Percentiles rank a stretch among this genome's conserved stretches.
These are phyloP conservation scores for Hanleya hanleyi DNA, from an alignment of 2,888 invertebrate species.

Conservation along the genomic window DNA sequence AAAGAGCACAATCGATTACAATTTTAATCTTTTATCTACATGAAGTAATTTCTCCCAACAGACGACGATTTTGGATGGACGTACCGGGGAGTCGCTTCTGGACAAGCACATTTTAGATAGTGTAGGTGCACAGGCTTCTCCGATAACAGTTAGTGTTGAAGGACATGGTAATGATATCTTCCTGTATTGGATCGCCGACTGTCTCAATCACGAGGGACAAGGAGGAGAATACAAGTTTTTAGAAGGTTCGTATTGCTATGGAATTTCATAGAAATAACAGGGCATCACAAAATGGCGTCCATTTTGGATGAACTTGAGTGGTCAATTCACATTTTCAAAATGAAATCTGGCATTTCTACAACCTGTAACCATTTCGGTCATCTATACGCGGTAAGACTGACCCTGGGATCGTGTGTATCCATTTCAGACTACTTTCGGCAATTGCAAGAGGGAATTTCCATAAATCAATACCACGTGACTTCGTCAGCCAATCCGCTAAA, in stretches of 20 bases:
- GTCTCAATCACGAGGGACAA: constrained; percentile 75
- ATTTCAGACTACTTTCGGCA: too few species aligned
- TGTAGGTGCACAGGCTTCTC: constrained; percentile 76
- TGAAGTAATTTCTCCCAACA: too few species aligned
- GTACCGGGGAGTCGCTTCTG: constrained; percentile 78
- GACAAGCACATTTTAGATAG: constrained; percentile 78
- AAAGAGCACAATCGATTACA: too few species aligned
- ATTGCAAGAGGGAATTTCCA: too few species aligned
- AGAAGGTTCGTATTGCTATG: constrained; percentile 68
- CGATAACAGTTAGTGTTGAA: constrained; percentile 67
- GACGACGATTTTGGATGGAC: constrained; percentile 79
- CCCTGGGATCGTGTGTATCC: too few species aligned
- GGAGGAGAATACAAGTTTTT: constrained; percentile 72
- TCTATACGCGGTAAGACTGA: too few species aligned
- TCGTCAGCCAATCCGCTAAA: too few species aligned
- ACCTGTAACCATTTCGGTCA: too few species aligned
- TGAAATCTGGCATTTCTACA: too few species aligned
- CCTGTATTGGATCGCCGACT: constrained; percentile 85
- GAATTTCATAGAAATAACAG: neutral
- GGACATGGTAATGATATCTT: constrained; percentile 83
- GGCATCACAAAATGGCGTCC: neutral
- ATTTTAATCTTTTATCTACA: too few species aligned
- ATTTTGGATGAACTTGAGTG: neutral
- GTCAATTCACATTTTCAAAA: too few species aligned
- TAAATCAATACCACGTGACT: too few species aligned